phyloP scores from a whole-genome alignment of 2,888 invertebrate genomes.

The Chymomyza procnemis region DNA sequence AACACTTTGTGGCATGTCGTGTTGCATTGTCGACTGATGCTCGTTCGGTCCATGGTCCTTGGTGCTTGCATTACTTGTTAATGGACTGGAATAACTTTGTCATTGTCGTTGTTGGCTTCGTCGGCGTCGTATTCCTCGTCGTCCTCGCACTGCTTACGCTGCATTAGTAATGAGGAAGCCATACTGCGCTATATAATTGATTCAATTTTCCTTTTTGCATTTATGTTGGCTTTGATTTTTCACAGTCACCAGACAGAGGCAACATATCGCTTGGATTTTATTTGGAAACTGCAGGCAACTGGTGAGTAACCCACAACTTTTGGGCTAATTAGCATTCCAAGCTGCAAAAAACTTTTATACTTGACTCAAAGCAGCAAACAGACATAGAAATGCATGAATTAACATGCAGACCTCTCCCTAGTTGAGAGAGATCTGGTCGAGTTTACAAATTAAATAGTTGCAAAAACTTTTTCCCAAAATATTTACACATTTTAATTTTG shows the following conservation, averaged over 20 bases:
- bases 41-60: background rate
- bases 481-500: background rate
- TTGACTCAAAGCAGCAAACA: background rate
- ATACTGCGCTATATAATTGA: slow-evolving; percentile 79
- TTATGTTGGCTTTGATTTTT: slow-evolving; percentile 89
- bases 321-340: slow-evolving; percentile 29
- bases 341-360: slow-evolving; percentile 8
- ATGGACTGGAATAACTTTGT: slow-evolving; percentile 63
- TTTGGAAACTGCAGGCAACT: slow-evolving; percentile 97
- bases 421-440: background rate
- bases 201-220: slow-evolving; percentile 85
- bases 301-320: slow-evolving; percentile 79
- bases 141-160: slow-evolving; percentile 11
- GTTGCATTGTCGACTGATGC: slow-evolving; percentile 7
- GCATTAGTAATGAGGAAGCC: slow-evolving; percentile 75
- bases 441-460: background rate
- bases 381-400: background rate
- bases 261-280: slow-evolving; percentile 94
- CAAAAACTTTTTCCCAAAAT: background rate
- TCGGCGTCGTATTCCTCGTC: slow-evolving; percentile 2
- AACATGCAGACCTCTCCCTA: background rate
- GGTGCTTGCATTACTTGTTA: slow-evolving; percentile 40
- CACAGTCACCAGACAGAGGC: slow-evolving; percentile 97
- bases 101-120: slow-evolving; percentile 28
- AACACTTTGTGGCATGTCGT: background rate